phyloP scores from a whole-genome alignment of 1,140 invertebrate species.

The Amyelois transitella region DNA sequence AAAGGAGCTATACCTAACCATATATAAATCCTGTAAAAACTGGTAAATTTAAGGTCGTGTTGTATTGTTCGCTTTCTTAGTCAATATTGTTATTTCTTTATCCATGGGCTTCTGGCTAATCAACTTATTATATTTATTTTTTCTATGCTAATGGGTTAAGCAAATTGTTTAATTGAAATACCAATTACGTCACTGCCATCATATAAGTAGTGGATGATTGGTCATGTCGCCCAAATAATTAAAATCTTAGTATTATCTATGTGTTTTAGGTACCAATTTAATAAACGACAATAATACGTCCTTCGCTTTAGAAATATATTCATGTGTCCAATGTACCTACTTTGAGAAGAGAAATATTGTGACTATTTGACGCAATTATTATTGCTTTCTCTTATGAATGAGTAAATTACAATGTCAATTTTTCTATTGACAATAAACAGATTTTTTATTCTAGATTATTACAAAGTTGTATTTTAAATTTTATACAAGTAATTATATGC shows the following conservation, averaged over 20 bases:
- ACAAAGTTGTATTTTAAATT: neutral
- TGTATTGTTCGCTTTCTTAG: no score
- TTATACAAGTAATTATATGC: slow-evolving; percentile 7
- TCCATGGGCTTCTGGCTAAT: no score
- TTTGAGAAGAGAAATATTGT: slow-evolving; percentile 17
- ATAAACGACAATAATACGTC: slow-evolving; percentile 65
- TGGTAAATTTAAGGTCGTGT: no score
- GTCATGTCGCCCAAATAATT: neutral
- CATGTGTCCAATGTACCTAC: slow-evolving; percentile 24
- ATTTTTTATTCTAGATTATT: neutral
- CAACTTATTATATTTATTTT: no score
- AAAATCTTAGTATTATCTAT: neutral
- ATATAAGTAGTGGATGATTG: neutral
- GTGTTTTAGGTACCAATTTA: slow-evolving; percentile 41
- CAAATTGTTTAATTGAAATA: no score
- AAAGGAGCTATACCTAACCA: no score
- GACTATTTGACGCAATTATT: neutral
- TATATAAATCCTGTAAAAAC: no score
- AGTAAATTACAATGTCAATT: neutral
- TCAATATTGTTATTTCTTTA: no score
- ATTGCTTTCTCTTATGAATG: neutral
- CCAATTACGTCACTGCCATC: neutral
- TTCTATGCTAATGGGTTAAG: no score
- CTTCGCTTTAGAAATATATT: slow-evolving; percentile 64
- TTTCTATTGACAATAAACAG: neutral